Conservation (phyloP, 1,140 invertebrate genomes). For the Trichonephila inaurata region DNA sequence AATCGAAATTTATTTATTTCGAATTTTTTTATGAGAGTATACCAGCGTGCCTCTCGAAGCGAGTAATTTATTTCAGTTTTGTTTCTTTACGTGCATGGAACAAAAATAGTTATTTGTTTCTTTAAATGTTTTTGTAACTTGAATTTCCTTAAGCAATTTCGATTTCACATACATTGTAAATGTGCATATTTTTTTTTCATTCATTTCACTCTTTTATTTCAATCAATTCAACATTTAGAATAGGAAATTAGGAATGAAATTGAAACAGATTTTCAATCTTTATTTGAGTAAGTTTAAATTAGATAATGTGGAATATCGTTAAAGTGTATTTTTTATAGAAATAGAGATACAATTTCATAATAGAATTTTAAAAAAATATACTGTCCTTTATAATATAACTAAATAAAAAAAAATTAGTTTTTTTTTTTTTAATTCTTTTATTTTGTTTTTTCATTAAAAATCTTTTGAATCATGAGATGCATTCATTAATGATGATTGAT, state of each 20-base stretch:
- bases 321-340: too few species aligned
- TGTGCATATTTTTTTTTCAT: background rate
- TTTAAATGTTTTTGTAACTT: background rate
- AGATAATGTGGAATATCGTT: background rate
- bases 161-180: background rate
- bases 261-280: background rate
- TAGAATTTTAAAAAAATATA: too few species aligned
- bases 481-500: too few species aligned
- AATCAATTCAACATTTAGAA: background rate
- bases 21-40: constrained; percentile 39
- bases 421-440: too few species aligned
- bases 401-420: too few species aligned
- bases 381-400: too few species aligned
- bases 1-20: constrained; percentile 49
- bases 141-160: background rate
- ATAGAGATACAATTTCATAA: too few species aligned
- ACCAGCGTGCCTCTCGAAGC: background rate
- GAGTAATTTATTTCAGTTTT: constrained; percentile 45
- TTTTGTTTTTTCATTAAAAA: too few species aligned
- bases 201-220: background rate
- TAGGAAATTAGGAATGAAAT: background rate
- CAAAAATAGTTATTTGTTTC: background rate
- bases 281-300: background rate
- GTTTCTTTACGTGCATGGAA: background rate
- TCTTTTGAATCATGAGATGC: too few species aligned